Base-by-base conservation (phyloP, 1,140 invertebrate genomes). In the Drosophila lacteicornis region DNA sequence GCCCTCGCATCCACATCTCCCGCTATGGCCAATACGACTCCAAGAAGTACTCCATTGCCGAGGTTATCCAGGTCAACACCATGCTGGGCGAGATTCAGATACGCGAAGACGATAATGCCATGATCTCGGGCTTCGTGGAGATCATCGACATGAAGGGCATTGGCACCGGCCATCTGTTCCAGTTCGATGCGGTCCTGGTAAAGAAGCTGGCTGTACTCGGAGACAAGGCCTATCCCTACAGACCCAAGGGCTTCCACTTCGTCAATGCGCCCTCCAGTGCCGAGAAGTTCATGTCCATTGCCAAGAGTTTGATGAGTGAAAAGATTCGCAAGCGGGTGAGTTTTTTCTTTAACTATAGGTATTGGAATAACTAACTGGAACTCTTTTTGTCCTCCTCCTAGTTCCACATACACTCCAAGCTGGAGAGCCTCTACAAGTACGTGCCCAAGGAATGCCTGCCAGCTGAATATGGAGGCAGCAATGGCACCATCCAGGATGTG, bases 401-500 rank as follows among this genome's bases (percentile, higher is more conserved):
- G 86, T 86, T 93, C 68, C 84, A 93, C 62, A 94, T 96, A n/a
- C 96, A 96, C 79, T 79, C 81, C 9, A 91, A 91, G 19, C 93
- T 93, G 63, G 92, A 94, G 9, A 88, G 77, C 4, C 82, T 95
- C 1, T 93, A 95, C 66, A 91, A 94, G 67, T 65, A 84, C 59
- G 92, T 95, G 57, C 93, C 94, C 4, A 93, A 93, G 80, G 85
- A 93, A 27, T 93, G 94, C 42, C 77, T 95, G 25, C 95, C 95
- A 1, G 79, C 84, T 30, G 95, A 95, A 75, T 94, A 95, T 68
- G 95, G 94, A 15, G 95, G 95, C 12, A 93, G 93, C 33, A 93
- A 93, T 73, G 93, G 93, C 22, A 80, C 92, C 15, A 56, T 94
- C 22, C 91, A 69, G 69, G 93, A 94, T 79, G 92, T 92, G 58